A percentile compares a stretch with the other conserved stretches of the same genome.
These are phyloP conservation scores for Rallus limicola DNA, from an alignment of 2,113 vertebrate species.

Conservation along the genomic window DNA sequence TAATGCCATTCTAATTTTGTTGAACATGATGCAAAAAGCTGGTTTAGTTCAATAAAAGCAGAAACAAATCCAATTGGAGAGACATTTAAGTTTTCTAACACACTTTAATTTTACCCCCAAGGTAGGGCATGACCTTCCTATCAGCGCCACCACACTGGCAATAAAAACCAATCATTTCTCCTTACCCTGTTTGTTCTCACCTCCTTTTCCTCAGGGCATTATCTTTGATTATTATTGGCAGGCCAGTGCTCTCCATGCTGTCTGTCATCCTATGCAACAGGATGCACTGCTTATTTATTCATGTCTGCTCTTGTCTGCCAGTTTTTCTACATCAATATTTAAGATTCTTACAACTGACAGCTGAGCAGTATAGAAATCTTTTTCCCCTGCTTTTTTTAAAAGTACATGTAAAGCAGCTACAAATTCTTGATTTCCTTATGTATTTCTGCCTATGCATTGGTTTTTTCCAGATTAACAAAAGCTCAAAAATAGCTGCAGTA, in stretches of 20 bases:
- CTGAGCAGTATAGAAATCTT: neutral
- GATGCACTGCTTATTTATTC: neutral
- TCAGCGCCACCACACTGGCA: neutral
- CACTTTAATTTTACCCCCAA: neutral
- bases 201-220: neutral
- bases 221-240: neutral
- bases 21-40: neutral
- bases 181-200: neutral
- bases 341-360: neutral
- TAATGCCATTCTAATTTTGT: neutral
- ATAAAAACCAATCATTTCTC: neutral
- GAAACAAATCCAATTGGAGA: neutral
- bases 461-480: neutral
- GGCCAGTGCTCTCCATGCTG: neutral
- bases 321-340: neutral
- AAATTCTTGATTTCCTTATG: neutral
- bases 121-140: neutral
- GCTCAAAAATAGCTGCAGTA: neutral
- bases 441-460: neutral
- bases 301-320: neutral
- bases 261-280: neutral
- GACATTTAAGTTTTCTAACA: neutral
- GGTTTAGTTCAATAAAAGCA: neutral
- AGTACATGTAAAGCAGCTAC: neutral
- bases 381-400: neutral